Conservation (phyloP, 92 coral and sea anemone genomes). For the Bergia puertoricense region DNA sequence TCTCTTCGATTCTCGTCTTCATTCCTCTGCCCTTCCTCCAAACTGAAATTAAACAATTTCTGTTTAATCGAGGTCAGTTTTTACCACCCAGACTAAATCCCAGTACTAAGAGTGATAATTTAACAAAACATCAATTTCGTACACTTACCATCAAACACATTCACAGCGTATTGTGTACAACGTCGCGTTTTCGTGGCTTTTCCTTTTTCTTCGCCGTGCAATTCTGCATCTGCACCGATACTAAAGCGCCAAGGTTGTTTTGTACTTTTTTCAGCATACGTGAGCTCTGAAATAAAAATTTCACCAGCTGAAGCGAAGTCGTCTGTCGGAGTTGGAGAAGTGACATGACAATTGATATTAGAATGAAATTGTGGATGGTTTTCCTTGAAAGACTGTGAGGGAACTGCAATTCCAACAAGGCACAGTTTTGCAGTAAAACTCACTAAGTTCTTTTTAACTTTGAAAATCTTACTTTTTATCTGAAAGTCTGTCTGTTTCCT, state of each 20-base stretch:
- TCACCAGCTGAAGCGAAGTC: neutral
- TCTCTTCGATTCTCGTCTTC: constrained; percentile 23
- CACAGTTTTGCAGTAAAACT: neutral
- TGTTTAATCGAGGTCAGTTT: neutral
- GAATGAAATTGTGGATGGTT: neutral
- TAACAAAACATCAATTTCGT: neutral
- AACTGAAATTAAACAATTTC: neutral
- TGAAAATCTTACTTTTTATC: too few species aligned
- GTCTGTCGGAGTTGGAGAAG: neutral
- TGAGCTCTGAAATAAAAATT: constrained; percentile 4
- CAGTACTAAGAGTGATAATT: neutral
- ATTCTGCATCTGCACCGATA: neutral
- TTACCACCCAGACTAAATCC: neutral
- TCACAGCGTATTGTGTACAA: neutral
- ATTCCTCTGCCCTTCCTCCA: constrained; percentile 38
- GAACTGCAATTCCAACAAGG: neutral
- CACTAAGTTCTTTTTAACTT: neutral
- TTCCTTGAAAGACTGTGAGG: neutral
- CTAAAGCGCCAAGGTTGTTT: neutral
- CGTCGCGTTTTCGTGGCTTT: neutral
- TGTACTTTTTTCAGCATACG: neutral
- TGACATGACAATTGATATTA: neutral
- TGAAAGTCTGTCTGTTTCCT: too few species aligned
- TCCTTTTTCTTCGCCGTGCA: neutral
- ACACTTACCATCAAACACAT: constrained; percentile 9